Base-by-base conservation (phyloP, 1,140 invertebrate species). In the Polypedilum vanderplanki region DNA sequence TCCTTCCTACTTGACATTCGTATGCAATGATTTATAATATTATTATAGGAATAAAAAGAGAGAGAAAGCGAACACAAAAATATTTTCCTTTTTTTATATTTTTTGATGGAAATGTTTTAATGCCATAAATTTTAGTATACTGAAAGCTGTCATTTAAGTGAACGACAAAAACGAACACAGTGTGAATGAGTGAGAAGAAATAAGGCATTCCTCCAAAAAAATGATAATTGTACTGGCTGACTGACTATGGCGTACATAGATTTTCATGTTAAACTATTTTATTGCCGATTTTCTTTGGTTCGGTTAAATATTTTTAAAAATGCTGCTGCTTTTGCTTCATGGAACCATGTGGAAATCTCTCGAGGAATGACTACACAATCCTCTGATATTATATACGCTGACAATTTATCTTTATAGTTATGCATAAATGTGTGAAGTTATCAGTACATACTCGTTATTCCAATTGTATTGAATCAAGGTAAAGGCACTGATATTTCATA, bases 101-200 rank as follows among this genome's bases (percentile, higher is more conserved):
- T 57, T 57, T 12, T 57, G 46, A 57, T 57, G 46, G 46, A 57
- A 57, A 57, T 57, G 46, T 57, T 57, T 57, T 57, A 57, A 57
- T 57, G 46, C 46, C 46, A 57, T 57, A 57, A 57, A 57, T 57
- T 57, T 57, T 57, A 57, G 46, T 12, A 57, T 57, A n/a, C 12
- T 57, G 46, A 57, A 57, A 57, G 46, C 46, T 57, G 46, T 57
- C 46, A n/a, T 57, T 57, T 57, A 57, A 57, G 46, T 33, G 10
- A 15, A 57, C n/a, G 12, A 57, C 46, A 57, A 12, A 57, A 57
- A 12, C 4, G 46, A 57, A 33, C 24, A 33, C 24, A 33, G 24
- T 33, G 24, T 33, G 24, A 33, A 33, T 33, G 24, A 33, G 24
- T 33, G 24, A 33, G 24, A 33, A 33, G 24, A 33, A 33, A 33